Base-by-base conservation (phyloP, 2,888 invertebrate species). In the Drosophila kuntzei region DNA sequence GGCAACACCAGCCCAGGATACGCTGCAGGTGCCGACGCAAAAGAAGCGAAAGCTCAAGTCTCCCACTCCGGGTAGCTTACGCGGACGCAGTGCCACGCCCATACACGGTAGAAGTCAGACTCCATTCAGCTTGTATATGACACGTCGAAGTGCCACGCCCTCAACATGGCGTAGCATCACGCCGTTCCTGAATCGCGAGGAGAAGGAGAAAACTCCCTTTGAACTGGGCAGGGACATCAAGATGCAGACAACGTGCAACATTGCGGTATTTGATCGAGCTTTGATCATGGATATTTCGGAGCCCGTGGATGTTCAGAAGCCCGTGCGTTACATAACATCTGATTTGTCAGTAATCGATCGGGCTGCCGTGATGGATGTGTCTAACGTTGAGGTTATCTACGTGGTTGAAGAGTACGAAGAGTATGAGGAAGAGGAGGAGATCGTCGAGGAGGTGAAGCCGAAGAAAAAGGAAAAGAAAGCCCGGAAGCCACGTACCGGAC, bases 291-390 rank as follows among this genome's bases (percentile, higher is more conserved):
- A 92, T 86, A 92, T 92, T 59, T 91, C 92, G 18, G 91, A 91
- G 65, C 90, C 92, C 5, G 73, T 87, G 59, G 92, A 90, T 46
- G 78, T 82, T 60, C 90, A 90, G 68, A 91, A 90, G 41, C 92
- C 92, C 60, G 91, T 92, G 53, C 92, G 92, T 91, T 92, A 91
- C 79, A 92, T 92, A 91, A 92, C 92, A 46, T 91, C 92, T 16
- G 92, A 92, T 79, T 71, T 92, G 65, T 92, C 92, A 58, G 92
- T 92, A 58, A 92, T 92, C 68, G 92, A 92, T 90, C 91, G 92
- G 71, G 92, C 92, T 72, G 91, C 91, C 72, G 92, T 92, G 76
- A 92, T 92, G 92, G 92, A 92, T 78, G 91, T 92, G 53, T 92
- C 92, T 37, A 92, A 92, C 84, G 92, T 92, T 81, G 92, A 92